These are phyloP conservation scores for Apodemia duryi DNA, from an alignment of 2,888 invertebrate genomes.

Conservation along the genomic window DNA sequence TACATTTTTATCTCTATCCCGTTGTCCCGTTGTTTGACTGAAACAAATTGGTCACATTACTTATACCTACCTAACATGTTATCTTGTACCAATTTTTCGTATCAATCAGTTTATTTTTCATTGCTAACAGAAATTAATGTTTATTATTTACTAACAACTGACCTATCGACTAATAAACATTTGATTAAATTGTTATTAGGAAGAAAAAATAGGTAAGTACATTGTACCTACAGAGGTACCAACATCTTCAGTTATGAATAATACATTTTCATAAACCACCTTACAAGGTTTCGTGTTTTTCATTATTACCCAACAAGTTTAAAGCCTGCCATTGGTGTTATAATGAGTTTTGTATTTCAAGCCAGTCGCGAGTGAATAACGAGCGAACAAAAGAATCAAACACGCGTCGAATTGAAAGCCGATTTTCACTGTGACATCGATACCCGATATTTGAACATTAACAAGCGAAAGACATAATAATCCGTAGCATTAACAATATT, in stretches of 20 bases:
- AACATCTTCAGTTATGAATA: neutral
- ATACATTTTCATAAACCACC: neutral
- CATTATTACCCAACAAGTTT: conserved; percentile 31
- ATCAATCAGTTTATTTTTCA: conserved; percentile 3
- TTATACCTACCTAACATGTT: neutral
- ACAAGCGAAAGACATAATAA: conserved; percentile 28
- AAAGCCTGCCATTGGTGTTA: conserved; percentile 33
- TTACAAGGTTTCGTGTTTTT: conserved; percentile 19
- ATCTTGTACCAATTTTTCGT: conserved; percentile 9
- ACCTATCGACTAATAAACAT: conserved; percentile 6
- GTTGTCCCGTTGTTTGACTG: neutral
- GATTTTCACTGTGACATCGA: conserved; percentile 57
- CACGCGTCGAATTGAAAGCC: conserved; percentile 62
- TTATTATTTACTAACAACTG: neutral
- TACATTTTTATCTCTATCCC: neutral
- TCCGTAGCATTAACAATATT: conserved; percentile 17
- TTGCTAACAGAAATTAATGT: neutral
- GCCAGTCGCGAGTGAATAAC: conserved; percentile 42
- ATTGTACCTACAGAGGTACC: neutral
- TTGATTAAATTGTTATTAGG: neutral
- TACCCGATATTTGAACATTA: conserved; percentile 39
- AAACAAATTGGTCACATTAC: neutral
- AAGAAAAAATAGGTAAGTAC: neutral
- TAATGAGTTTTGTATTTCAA: conserved; percentile 56
- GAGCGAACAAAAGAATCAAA: conserved; percentile 67